Percentiles rank a stretch among this genome's conserved stretches.
phyloP scores from a whole-genome alignment of 1,140 invertebrate genomes.

The Drosophila pseudoobscura region DNA sequence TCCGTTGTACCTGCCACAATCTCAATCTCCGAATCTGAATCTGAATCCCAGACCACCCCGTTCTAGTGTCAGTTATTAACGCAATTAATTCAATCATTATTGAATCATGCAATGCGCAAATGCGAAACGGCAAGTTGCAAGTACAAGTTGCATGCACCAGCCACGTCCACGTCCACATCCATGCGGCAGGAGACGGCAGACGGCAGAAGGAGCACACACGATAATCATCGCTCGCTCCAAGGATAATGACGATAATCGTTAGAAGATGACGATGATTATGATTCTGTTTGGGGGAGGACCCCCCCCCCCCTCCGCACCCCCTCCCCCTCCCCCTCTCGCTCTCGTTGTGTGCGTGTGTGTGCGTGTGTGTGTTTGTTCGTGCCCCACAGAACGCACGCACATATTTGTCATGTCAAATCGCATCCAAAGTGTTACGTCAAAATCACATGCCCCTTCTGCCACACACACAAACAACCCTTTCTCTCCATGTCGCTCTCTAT shows the following conservation, averaged over 20 bases:
- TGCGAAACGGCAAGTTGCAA: constrained; percentile 62
- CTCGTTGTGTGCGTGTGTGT: constrained; percentile 43
- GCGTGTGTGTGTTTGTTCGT: constrained; percentile 57
- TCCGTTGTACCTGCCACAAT: neutral
- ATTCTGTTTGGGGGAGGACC: constrained; percentile 19
- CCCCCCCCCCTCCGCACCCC: too few species aligned
- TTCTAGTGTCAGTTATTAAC: constrained; percentile 83
- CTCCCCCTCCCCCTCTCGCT: constrained; percentile 1
- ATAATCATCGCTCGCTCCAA: constrained; percentile 53
- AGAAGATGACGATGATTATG: constrained; percentile 56
- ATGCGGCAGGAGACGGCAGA: constrained; percentile 10
- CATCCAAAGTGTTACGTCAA: constrained; percentile 80
- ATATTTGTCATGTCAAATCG: constrained; percentile 82
- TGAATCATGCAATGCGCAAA: constrained; percentile 82
- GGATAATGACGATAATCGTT: constrained; percentile 62
- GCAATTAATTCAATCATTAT: constrained; percentile 83
- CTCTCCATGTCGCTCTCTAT: too few species aligned
- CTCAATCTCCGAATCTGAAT: neutral
- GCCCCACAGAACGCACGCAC: constrained; percentile 60
- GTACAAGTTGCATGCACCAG: constrained; percentile 2
- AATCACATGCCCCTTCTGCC: constrained; percentile 34
- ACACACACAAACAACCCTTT: too few species aligned
- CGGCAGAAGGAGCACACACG: constrained; percentile 30
- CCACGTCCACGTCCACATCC: neutral
- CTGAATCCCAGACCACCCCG: constrained; percentile 33